Conservation (phyloP, 2,888 invertebrate genomes). For the Cartodere bifasciata region DNA sequence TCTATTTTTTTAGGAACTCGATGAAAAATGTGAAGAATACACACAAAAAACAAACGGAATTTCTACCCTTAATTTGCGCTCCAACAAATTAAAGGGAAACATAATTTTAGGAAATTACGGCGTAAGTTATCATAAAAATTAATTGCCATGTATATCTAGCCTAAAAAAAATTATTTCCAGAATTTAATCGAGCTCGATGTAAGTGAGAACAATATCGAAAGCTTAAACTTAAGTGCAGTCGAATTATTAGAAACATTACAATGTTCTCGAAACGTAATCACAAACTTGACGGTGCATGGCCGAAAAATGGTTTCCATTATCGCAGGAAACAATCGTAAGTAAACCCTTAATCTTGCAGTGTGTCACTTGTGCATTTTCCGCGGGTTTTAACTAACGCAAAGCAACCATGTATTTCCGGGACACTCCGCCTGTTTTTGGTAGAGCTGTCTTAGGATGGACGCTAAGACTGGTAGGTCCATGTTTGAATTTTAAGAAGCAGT, state of each 20-base stretch:
- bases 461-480: too few species aligned
- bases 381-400: too few species aligned
- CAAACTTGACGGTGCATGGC: constrained; percentile 68
- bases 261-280: constrained; percentile 61
- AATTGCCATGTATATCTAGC: not conserved
- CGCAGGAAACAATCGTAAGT: constrained; percentile 71
- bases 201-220: constrained; percentile 73
- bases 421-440: too few species aligned
- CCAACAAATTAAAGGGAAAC: constrained; percentile 69
- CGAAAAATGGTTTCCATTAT: constrained; percentile 59
- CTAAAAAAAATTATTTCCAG: constrained; percentile 36
- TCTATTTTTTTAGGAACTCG: constrained; percentile 26
- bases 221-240: constrained; percentile 66
- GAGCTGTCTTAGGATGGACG: too few species aligned
- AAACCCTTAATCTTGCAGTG: too few species aligned
- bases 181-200: constrained; percentile 71
- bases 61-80: constrained; percentile 61
- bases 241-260: constrained; percentile 63
- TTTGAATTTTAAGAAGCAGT: too few species aligned
- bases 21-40: constrained; percentile 29
- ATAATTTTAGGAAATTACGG: constrained; percentile 78
- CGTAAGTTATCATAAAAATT: constrained; percentile 38
- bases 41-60: constrained; percentile 37
- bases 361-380: too few species aligned
- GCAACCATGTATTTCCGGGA: too few species aligned